Conservation (phyloP, 2,888 invertebrate species). For the Lochmaea crataegi region DNA sequence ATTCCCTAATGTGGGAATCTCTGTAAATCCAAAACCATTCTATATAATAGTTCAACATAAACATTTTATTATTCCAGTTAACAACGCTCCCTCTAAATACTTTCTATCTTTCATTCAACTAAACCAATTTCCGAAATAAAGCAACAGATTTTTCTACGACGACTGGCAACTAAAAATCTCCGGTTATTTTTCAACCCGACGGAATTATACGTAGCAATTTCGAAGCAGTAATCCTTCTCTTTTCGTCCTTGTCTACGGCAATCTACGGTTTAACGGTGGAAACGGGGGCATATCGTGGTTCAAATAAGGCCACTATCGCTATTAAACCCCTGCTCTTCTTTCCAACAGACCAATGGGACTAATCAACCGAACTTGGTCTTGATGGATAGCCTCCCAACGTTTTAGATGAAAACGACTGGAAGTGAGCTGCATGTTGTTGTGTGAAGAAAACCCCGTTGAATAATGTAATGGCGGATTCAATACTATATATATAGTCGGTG, state of each 20-base stretch:
- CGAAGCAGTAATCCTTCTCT: slow-evolving; percentile 22
- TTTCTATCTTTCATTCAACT: no score
- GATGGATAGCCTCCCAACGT: slow-evolving; percentile 51
- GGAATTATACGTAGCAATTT: slow-evolving; percentile 20
- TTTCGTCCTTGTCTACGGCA: slow-evolving; percentile 12
- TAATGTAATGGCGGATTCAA: slow-evolving; percentile 3
- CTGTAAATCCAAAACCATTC: no score
- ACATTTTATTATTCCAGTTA: no score
- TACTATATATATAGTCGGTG: neutral
- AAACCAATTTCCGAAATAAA: slow-evolving; percentile 10
- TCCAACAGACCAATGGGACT: slow-evolving; percentile 45
- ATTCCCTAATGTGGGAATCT: no score
- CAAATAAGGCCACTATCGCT: slow-evolving; percentile 36
- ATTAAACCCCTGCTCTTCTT: slow-evolving; percentile 40
- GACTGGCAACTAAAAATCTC: slow-evolving; percentile 20
- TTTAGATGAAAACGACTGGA: slow-evolving; percentile 25
- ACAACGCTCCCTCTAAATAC: no score
- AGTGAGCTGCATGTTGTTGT: slow-evolving; percentile 18
- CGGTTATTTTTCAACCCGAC: slow-evolving; percentile 20
- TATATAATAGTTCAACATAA: no score
- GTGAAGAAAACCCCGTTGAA: slow-evolving; percentile 2
- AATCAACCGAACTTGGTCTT: slow-evolving; percentile 53
- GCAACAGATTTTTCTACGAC: slow-evolving; percentile 12
- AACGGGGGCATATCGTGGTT: slow-evolving; percentile 16
- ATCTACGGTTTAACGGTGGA: slow-evolving; percentile 7